Evolutionary conservation across 2,113 vertebrate genomes (phyloP), one percentile per base, ranked within the genome.

Genomic region (Bufo gargarizans): DNA sequence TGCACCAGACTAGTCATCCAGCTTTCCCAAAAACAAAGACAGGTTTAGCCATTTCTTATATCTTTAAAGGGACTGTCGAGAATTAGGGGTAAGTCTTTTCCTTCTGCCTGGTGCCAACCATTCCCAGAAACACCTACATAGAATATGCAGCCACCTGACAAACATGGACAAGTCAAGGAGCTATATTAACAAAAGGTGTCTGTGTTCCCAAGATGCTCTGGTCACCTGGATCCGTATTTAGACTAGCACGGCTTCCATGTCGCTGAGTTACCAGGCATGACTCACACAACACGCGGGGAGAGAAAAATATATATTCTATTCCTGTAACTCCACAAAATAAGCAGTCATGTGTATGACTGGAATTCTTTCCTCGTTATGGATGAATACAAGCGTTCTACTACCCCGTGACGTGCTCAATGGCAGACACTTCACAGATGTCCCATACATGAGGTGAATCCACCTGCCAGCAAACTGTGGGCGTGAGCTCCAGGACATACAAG

Each of bases 231-330:
- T 22, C 11, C 22, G 12, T 13, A 13, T 53, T 53, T 9, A 6
- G 53, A 53, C 53, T 2, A 53, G 53, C 20, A 14, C 1, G 9
- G 13, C 77, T n/a, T 6, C 77, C 77, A 43, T n/a, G 7, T 79
- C 43, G 77, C 6, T 43, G 53, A 14, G 11, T 43, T 33, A 58
- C 77, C 77, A 58, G 77, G n/a, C 20, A 16, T 43, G 53, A 58
- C 6, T 22, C 53, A 58, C n/a, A 14, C 53, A 79, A 58, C 53
- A 58, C n/a, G 58, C 12, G 7, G 0, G 20, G 19, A 50, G n/a
- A 33, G 55, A 79, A 79, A 58, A 58, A 79, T 58, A 77, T 14
- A 56, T 33, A 79, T 16, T 79, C 77, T 79, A 78, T 78, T 79
- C 77, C 55, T 13, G 53, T 58, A 58, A 58, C 22, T 58, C 77